phyloP scores from a whole-genome alignment of 2,113 vertebrate genomes.

The Microcebus lehilahytsara region DNA sequence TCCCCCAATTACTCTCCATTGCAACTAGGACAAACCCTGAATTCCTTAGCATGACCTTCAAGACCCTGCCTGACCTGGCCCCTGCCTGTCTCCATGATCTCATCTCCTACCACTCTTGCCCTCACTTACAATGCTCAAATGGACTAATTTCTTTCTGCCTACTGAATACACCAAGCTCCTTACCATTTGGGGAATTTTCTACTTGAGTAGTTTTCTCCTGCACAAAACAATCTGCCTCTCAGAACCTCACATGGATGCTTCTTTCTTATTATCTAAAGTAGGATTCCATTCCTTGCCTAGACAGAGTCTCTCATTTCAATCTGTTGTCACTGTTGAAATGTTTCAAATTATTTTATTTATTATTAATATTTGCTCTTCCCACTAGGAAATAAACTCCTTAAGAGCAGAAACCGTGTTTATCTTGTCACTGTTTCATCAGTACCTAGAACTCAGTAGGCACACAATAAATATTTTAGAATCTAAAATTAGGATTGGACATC shows the following conservation, averaged over 20 bases:
- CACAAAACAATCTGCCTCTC: not conserved
- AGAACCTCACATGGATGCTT: not conserved
- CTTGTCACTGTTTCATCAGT: not conserved
- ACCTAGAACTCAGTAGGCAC: not conserved
- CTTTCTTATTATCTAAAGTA: not conserved
- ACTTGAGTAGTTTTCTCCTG: not conserved
- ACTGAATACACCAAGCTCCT: not conserved
- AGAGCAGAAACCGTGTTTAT: not conserved
- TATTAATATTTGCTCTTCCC: not conserved
- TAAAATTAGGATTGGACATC: not conserved
- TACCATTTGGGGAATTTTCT: not conserved
- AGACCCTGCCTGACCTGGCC: not conserved
- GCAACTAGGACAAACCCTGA: not conserved
- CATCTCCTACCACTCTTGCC: not conserved
- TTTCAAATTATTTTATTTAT: constrained; percentile 13
- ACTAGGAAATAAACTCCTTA: not conserved
- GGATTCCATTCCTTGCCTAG: not conserved
- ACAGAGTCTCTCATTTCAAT: not conserved
- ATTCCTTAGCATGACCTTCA: not conserved
- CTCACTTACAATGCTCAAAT: not conserved
- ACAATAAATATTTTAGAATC: not conserved
- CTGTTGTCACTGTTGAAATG: not conserved
- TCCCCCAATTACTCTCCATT: not conserved
- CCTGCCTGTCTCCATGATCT: not conserved
- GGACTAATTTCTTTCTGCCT: not conserved